Percentiles rank a stretch among this genome's conserved stretches.
Conservation (phyloP, 2,113 vertebrate species). For the Gobiocypris rarus region DNA sequence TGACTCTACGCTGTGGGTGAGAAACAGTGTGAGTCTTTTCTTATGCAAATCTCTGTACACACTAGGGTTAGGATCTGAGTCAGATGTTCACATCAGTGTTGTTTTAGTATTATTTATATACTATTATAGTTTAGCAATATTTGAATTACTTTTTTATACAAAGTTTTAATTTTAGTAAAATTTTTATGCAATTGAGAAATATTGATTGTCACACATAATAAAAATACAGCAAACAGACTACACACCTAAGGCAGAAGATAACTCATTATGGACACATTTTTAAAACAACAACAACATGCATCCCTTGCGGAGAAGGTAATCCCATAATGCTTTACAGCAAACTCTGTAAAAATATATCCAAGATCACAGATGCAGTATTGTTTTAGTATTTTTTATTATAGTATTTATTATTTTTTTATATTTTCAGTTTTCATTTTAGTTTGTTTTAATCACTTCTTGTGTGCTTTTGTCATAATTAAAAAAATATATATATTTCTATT, state of each 20-base stretch:
- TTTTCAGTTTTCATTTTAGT: background rate
- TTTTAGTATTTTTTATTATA: background rate
- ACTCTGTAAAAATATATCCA: background rate
- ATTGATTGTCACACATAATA: background rate
- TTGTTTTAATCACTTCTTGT: background rate
- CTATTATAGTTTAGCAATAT: background rate
- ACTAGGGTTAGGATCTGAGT: no score
- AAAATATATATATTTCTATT: background rate
- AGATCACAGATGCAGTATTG: background rate
- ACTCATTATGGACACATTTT: background rate
- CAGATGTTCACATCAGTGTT: no score
- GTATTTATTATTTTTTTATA: background rate
- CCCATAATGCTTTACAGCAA: background rate
- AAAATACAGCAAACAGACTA: background rate
- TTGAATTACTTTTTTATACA: background rate
- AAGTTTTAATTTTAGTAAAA: background rate
- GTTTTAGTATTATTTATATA: no score
- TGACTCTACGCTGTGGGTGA: constrained; percentile 85
- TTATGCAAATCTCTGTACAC: no score
- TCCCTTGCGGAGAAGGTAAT: background rate
- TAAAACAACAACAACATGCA: background rate
- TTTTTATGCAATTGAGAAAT: background rate
- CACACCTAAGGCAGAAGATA: background rate
- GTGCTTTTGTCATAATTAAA: background rate
- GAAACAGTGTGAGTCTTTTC: background rate